A percentile compares a stretch with the other conserved stretches of the same genome.
Evolutionary conservation across 2,888 invertebrate species (phyloP).

Genomic region (Troides helena): DNA sequence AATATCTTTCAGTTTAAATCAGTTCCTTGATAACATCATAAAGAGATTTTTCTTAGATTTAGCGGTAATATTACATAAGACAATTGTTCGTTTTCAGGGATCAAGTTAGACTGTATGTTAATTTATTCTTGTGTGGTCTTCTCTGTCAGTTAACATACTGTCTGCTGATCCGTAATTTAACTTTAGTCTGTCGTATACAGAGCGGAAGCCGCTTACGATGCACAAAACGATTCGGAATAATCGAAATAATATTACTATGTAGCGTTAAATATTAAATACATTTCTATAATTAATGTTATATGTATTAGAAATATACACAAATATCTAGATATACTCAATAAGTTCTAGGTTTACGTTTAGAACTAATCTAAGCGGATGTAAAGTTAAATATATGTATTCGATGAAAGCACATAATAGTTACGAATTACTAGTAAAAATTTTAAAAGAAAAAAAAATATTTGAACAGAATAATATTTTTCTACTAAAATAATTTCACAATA

Average conservation of each 20-base stretch:
- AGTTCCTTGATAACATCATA: too few species aligned
- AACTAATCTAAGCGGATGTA: conserved; percentile 2
- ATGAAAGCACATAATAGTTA: conserved; percentile 28
- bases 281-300: conserved; percentile 27
- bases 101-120: conserved; percentile 7
- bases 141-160: conserved; percentile 8
- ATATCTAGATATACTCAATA: conserved; percentile 11
- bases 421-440: conserved; percentile 24
- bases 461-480: conserved; percentile 31
- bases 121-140: not conserved
- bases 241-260: conserved; percentile 31
- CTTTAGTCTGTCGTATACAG: conserved; percentile 39
- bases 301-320: conserved; percentile 27
- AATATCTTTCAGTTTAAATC: too few species aligned
- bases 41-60: too few species aligned
- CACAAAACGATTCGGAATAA: conserved; percentile 47
- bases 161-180: conserved; percentile 19
- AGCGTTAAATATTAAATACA: conserved; percentile 22
- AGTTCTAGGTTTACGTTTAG: conserved; percentile 18
- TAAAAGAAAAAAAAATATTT: conserved; percentile 17
- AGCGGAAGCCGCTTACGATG: conserved; percentile 58
- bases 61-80: too few species aligned
- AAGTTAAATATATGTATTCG: conserved; percentile 17
- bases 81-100: conserved; percentile 3
- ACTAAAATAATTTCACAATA: conserved; percentile 18